A percentile compares a stretch with the other conserved stretches of the same genome.
These are phyloP conservation scores for Altica lythri DNA, from an alignment of 2,888 invertebrate genomes.

Conservation along the genomic window DNA sequence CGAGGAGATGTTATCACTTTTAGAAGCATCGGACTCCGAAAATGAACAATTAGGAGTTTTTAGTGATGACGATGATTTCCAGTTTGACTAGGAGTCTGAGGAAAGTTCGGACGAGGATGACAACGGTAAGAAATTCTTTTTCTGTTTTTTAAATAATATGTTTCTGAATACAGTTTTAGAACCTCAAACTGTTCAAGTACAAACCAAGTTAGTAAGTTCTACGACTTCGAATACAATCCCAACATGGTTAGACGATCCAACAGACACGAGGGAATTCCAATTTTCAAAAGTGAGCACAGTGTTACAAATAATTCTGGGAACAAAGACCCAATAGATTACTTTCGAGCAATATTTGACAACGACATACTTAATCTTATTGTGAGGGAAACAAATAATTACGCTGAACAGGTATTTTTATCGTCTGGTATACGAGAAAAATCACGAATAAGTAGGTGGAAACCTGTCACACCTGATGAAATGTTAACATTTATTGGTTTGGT, in stretches of 20 bases:
- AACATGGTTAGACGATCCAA: constrained; percentile 1
- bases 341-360: constrained; percentile 4
- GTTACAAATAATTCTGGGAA: no score
- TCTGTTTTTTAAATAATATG: background rate
- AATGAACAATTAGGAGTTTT: background rate
- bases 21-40: constrained; percentile 2
- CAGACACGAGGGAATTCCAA: no score
- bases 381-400: constrained; percentile 7
- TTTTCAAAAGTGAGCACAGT: no score
- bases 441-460: background rate
- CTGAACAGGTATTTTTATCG: constrained; percentile 8
- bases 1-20: background rate
- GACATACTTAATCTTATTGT: constrained; percentile 1
- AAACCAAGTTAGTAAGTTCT: no score
- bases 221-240: background rate
- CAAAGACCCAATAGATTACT: background rate
- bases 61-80: constrained; percentile 2
- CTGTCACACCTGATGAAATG: constrained; percentile 6
- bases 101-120: constrained; percentile 7
- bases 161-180: no score
- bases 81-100: background rate
- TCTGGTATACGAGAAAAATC: constrained; percentile 7
- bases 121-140: constrained; percentile 2
- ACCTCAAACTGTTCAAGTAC: no score
- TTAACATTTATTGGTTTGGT: constrained; percentile 10